phyloP scores from a whole-genome alignment of 2,888 invertebrate species.

The Amiota mariae region DNA sequence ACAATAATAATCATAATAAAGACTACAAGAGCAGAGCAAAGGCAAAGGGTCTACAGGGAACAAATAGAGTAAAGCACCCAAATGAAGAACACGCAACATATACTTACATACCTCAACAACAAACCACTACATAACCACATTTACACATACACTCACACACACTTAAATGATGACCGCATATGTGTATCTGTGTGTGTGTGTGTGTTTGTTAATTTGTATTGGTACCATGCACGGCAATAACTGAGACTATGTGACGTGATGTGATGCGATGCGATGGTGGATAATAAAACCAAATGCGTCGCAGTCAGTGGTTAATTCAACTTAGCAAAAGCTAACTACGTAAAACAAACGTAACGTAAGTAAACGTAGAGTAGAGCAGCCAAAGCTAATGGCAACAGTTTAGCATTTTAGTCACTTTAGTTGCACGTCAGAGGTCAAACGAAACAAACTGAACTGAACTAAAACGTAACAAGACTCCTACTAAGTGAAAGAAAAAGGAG shows the following conservation, averaged over 20 bases:
- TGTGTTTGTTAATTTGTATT: constrained; percentile 26
- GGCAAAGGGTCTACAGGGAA: constrained; percentile 41
- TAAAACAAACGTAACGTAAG: too few species aligned
- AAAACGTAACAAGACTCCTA: neutral
- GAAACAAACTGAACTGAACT: constrained; percentile 56
- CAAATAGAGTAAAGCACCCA: neutral
- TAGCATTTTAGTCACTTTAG: constrained; percentile 56
- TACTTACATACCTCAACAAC: neutral
- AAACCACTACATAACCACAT: constrained; percentile 25
- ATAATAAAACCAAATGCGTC: constrained; percentile 1
- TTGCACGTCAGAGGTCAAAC: constrained; percentile 63
- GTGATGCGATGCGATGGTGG: too few species aligned
- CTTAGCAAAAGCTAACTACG: constrained; percentile 13
- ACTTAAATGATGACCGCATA: constrained; percentile 52
- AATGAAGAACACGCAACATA: constrained; percentile 37
- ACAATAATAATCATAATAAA: constrained; percentile 64
- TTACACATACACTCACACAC: neutral
- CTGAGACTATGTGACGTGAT: neutral
- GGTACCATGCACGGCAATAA: constrained; percentile 19
- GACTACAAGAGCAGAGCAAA: constrained; percentile 57
- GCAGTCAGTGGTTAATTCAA: constrained; percentile 33
- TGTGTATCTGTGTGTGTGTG: constrained; percentile 13
- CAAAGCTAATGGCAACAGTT: constrained; percentile 45
- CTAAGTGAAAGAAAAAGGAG: neutral
- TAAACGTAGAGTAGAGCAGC: neutral